Conservation (phyloP, 2,888 invertebrate species). For the Phorcus lineatus region DNA sequence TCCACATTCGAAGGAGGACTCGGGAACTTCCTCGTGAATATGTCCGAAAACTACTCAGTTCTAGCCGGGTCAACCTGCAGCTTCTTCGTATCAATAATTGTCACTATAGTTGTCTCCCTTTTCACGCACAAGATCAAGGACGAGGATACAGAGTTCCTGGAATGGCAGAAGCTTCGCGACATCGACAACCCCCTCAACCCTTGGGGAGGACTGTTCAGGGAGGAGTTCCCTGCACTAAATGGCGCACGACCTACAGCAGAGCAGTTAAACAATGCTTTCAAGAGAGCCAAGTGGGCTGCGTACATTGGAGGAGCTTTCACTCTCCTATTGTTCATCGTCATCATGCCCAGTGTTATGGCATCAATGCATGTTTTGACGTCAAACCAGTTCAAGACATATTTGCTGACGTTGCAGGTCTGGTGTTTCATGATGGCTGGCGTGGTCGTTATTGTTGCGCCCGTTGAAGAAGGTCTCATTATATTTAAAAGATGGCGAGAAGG, state of each 20-base stretch:
- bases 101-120: conserved; percentile 62
- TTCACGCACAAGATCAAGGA: conserved; percentile 53
- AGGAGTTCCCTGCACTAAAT: conserved; percentile 54
- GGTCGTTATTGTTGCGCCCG: conserved; percentile 55
- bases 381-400: conserved; percentile 55
- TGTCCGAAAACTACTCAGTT: conserved; percentile 57
- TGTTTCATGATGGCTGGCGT: conserved; percentile 56
- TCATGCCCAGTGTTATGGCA: conserved; percentile 61
- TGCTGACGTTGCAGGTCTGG: conserved; percentile 53
- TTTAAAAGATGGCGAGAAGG: conserved; percentile 20
- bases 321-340: conserved; percentile 49
- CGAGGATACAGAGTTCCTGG: conserved; percentile 43
- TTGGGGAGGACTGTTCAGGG: conserved; percentile 55
- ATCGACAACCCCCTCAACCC: conserved; percentile 66
- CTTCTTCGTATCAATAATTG: conserved; percentile 55
- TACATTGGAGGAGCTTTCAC: conserved; percentile 56
- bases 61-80: conserved; percentile 60
- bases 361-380: conserved; percentile 53
- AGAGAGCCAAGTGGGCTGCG: conserved; percentile 54
- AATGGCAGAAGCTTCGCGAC: conserved; percentile 59
- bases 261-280: conserved; percentile 53
- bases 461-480: conserved; percentile 57
- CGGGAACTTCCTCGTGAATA: conserved; percentile 53
- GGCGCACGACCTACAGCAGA: conserved; percentile 46
- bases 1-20: conserved; percentile 60